Base-by-base conservation (phyloP, 2,888 invertebrate species). In the Ormyrus labotus region DNA sequence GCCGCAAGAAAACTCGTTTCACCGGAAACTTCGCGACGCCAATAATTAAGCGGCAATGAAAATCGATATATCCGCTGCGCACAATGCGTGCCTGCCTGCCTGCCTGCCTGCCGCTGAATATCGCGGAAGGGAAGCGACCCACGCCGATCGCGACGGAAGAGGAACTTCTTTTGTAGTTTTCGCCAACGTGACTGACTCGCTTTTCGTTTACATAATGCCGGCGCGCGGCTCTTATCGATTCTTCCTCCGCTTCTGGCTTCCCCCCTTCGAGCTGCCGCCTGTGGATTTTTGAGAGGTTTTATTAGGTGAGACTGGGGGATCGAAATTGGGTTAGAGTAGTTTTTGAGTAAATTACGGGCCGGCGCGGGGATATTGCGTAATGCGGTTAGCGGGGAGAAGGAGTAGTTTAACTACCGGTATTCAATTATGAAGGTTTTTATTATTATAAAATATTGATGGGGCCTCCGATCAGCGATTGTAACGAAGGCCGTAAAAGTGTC, bases 141-240 rank as follows among this genome's bases (percentile, higher is more conserved):
- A 2, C 19, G 48, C 67, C 19, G 13, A 60, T n/a, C 48, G 13
- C 9, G 5, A 50, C 48, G 6, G 13, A 65, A 55, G 34, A 48
- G 65, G 57, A 57, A 47, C 57, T 60, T 60, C 13, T 10, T 61
- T n/a, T 45, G 34, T 0, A 13, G 57, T 2, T 47, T 45, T 45
- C 55, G 48, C 48, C 13, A 45, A 55, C 47, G n/a, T 50, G 58
- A 70, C 34, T 70, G 61, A 61, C 79, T 84, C 83, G 81, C 77
- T 78, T 83, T 84, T 83, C 84, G 84, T 86, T 86, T 86, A 85
- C 85, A 85, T 86, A 86, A 85, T 84, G 83, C 81, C 71, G 72
- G 70, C 70, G 74, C 19, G 19, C 19, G 19, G 48, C 55, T 63
- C 8, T 8, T 76, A 77, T 64, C 63, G 64, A 71, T 71, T 48